These are phyloP conservation scores for Panurus biarmicus DNA, from an alignment of 2,113 vertebrate species.

Conservation along the genomic window DNA sequence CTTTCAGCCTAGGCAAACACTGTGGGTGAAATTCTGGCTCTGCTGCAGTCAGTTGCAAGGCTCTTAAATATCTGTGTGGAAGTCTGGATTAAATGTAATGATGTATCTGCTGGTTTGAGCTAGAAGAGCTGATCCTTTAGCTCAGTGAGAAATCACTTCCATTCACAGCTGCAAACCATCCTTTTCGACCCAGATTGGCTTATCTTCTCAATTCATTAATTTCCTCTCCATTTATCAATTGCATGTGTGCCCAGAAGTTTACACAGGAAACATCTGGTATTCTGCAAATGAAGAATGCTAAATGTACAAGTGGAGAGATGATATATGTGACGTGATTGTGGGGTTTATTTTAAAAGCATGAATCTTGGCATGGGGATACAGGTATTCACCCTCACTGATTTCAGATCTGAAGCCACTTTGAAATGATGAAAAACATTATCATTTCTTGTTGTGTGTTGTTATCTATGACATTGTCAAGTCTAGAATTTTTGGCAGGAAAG, in stretches of 20 bases:
- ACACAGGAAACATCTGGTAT: constrained; percentile 48
- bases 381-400: background rate
- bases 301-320: background rate
- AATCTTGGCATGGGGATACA: background rate
- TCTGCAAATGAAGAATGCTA: constrained; percentile 14
- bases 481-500: background rate
- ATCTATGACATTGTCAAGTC: background rate
- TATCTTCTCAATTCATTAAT: constrained; percentile 61
- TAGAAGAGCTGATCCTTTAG: constrained; percentile 57
- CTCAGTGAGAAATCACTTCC: constrained; percentile 57
- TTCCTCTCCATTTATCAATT: constrained; percentile 55
- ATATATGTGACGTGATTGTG: background rate
- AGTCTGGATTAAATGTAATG: constrained; percentile 57
- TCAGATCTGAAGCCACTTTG: background rate
- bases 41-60: background rate
- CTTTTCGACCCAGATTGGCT: constrained; percentile 23
- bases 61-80: constrained; percentile 27
- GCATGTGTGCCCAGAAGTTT: constrained; percentile 41
- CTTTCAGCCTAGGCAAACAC: constrained; percentile 28
- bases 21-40: constrained; percentile 30
- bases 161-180: constrained; percentile 55
- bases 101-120: constrained; percentile 49
- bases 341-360: background rate
- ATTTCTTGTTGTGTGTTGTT: background rate
- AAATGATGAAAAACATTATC: background rate